These are phyloP conservation scores for Tiliqua scincoides DNA, from an alignment of 2,113 vertebrate genomes.

Conservation along the genomic window DNA sequence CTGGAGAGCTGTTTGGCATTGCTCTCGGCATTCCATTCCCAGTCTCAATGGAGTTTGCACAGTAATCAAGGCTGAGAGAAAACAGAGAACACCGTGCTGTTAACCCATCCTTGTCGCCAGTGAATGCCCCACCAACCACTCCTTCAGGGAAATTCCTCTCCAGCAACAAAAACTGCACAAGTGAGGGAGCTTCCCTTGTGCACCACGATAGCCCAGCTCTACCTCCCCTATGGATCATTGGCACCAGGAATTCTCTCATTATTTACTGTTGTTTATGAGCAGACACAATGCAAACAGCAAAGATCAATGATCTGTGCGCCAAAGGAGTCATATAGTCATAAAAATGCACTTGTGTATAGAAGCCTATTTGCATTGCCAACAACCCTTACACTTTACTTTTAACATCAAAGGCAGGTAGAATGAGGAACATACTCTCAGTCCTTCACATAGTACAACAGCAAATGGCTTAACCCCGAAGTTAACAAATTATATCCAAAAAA, in stretches of 20 bases:
- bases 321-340: constrained; percentile 9
- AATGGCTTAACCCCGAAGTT: not conserved
- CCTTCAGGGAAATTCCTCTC: not conserved
- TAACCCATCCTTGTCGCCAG: not conserved
- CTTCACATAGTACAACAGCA: not conserved
- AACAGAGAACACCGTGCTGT: not conserved
- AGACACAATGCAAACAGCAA: not conserved
- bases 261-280: constrained; percentile 12
- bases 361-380: constrained; percentile 1
- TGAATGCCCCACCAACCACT: not conserved
- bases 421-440: not conserved
- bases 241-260: not conserved
- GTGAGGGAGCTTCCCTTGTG: not conserved
- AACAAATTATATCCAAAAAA: not conserved
- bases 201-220: not conserved
- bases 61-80: constrained; percentile 3
- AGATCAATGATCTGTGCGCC: not conserved
- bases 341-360: constrained; percentile 28
- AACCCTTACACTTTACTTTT: not conserved
- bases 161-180: not conserved
- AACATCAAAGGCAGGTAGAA: constrained; percentile 14
- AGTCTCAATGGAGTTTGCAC: constrained; percentile 10
- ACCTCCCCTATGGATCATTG: not conserved
- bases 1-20: not conserved
- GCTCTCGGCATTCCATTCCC: constrained; percentile 16